A percentile compares a stretch with the other conserved stretches of the same genome.
Conservation (phyloP, 2,113 vertebrate genomes). For the Podarcis muralis region DNA sequence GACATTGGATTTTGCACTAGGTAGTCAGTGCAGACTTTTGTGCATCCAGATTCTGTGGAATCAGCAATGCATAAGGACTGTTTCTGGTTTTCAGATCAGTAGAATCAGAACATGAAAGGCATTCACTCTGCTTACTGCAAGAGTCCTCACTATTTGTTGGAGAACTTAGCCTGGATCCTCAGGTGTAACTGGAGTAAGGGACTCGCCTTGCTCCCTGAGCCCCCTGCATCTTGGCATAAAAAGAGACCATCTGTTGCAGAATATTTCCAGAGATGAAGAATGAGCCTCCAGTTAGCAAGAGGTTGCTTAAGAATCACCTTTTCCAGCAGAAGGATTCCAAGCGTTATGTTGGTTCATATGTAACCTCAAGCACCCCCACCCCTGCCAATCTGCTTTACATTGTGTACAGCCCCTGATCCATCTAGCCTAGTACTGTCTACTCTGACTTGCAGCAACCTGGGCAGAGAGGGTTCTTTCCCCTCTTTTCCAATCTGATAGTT, state of each 20-base stretch:
- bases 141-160: neutral
- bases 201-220: neutral
- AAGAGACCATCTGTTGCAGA: neutral
- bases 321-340: neutral
- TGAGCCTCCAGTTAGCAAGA: neutral
- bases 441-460: neutral
- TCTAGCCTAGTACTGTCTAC: neutral
- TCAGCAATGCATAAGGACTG: neutral
- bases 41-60: neutral
- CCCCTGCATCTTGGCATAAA: neutral
- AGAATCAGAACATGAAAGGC: neutral
- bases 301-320: neutral
- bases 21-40: neutral
- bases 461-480: neutral
- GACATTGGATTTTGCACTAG: neutral
- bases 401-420: neutral
- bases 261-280: neutral
- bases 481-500: neutral
- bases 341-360: neutral
- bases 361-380: neutral
- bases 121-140: neutral
- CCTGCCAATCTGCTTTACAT: neutral
- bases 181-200: neutral
- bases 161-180: neutral
- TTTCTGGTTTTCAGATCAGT: neutral